Percentiles rank a stretch among this genome's conserved stretches.
Evolutionary conservation across 2,888 invertebrate genomes (phyloP).

Genomic region (Acanthococcus lagerstroemiae): DNA sequence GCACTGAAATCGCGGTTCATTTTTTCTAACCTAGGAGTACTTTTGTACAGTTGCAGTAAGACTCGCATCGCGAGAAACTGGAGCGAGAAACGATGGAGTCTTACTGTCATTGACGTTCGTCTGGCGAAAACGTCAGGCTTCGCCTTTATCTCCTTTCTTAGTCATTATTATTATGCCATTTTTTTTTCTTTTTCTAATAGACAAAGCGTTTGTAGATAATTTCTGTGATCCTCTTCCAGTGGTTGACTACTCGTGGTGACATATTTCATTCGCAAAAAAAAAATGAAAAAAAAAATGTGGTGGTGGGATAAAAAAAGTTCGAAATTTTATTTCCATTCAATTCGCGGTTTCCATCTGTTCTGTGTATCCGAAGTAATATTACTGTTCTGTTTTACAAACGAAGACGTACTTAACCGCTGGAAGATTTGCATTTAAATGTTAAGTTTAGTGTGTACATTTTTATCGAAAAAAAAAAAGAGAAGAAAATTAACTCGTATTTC

Average conservation of each 20-base stretch:
- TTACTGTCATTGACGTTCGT: conserved; percentile 24
- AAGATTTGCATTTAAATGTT: conserved; percentile 30
- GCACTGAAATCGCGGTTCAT: background rate
- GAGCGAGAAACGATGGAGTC: conserved; percentile 12
- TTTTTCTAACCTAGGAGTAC: conserved; percentile 20
- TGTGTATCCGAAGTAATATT: background rate
- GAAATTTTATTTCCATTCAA: conserved; percentile 1
- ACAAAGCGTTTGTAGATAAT: background rate
- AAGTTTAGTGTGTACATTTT: background rate
- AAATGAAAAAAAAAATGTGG: conserved; percentile 10
- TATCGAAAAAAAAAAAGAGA: background rate
- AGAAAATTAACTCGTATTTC: background rate
- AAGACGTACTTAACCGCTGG: conserved; percentile 27
- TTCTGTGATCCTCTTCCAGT: conserved; percentile 8
- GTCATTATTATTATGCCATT: conserved; percentile 13
- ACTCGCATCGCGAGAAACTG: background rate
- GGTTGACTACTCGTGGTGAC: conserved; percentile 18
- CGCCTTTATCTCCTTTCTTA: conserved; percentile 20
- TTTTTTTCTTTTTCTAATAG: background rate
- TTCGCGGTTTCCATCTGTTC: background rate
- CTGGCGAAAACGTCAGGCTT: background rate
- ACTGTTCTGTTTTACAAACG: conserved; percentile 9
- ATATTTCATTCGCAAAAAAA: background rate
- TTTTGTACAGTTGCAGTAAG: conserved; percentile 16
- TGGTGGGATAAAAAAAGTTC: conserved; percentile 6